Conservation (phyloP, 2,888 invertebrate species). For the Sabellastarte sp. region DNA sequence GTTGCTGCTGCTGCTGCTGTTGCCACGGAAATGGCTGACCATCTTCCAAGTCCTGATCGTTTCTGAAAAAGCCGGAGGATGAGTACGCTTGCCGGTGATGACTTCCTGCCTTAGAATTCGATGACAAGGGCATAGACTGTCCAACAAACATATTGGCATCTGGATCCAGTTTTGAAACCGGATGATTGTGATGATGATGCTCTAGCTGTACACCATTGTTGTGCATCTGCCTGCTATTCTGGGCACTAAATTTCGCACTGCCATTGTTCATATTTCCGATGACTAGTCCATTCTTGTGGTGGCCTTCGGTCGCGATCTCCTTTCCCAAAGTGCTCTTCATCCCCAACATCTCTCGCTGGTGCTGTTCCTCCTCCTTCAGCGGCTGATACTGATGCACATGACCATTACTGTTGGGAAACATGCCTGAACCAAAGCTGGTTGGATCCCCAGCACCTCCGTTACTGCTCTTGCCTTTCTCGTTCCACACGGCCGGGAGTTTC, state of each 20-base stretch:
- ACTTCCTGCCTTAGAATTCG: too few species aligned
- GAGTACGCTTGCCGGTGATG: too few species aligned
- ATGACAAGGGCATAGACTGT: too few species aligned
- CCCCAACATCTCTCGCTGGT: not conserved
- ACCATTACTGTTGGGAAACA: not conserved
- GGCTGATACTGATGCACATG: constrained; percentile 2
- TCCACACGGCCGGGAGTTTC: not conserved
- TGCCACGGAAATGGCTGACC: too few species aligned
- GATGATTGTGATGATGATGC: too few species aligned
- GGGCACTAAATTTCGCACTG: not conserved
- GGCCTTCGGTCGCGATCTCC: not conserved
- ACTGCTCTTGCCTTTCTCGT: not conserved
- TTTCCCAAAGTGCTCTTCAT: not conserved
- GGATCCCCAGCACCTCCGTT: not conserved
- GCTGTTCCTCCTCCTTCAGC: not conserved
- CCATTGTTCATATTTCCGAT: not conserved
- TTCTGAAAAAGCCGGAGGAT: too few species aligned
- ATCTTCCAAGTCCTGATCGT: too few species aligned
- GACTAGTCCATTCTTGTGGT: not conserved
- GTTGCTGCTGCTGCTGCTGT: too few species aligned
- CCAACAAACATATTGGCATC: too few species aligned
- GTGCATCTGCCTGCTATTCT: too few species aligned
- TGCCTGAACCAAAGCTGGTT: not conserved
- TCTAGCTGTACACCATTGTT: too few species aligned
- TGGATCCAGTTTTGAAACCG: too few species aligned